These are phyloP conservation scores for Carposina sasakii DNA, from an alignment of 1,140 invertebrate genomes.

Conservation along the genomic window DNA sequence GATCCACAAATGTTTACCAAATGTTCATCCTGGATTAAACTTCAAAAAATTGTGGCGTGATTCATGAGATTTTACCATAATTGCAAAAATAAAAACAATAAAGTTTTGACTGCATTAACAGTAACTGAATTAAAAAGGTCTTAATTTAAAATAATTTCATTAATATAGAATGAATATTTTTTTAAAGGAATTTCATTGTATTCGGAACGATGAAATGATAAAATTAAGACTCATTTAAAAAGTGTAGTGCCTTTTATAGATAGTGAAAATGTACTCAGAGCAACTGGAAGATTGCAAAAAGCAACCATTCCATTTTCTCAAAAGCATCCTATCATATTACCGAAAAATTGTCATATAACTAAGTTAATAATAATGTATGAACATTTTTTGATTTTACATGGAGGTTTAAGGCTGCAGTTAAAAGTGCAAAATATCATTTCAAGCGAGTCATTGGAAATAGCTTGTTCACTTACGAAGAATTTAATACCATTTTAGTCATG, in stretches of 20 bases:
- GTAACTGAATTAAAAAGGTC: background rate
- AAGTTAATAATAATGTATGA: background rate
- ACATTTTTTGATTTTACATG: background rate
- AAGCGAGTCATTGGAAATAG: too few species aligned
- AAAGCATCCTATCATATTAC: background rate
- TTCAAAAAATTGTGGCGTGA: background rate
- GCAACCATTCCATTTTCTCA: too few species aligned
- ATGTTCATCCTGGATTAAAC: slow-evolving; percentile 2
- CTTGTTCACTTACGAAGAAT: too few species aligned
- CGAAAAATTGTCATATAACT: background rate
- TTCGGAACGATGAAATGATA: background rate
- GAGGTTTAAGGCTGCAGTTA: too few species aligned
- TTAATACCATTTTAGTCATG: too few species aligned
- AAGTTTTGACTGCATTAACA: background rate
- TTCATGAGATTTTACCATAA: slow-evolving; percentile 6
- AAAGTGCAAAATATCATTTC: too few species aligned
- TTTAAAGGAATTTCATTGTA: background rate
- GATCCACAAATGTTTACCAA: background rate
- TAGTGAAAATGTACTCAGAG: too few species aligned
- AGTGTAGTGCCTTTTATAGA: too few species aligned
- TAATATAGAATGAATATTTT: slow-evolving; percentile 3
- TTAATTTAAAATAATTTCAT: background rate
- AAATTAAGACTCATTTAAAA: background rate
- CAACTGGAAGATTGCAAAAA: too few species aligned
- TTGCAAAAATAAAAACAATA: background rate